Conservation (phyloP, 1,140 invertebrate species). For the Akabosia matsudoensis region DNA sequence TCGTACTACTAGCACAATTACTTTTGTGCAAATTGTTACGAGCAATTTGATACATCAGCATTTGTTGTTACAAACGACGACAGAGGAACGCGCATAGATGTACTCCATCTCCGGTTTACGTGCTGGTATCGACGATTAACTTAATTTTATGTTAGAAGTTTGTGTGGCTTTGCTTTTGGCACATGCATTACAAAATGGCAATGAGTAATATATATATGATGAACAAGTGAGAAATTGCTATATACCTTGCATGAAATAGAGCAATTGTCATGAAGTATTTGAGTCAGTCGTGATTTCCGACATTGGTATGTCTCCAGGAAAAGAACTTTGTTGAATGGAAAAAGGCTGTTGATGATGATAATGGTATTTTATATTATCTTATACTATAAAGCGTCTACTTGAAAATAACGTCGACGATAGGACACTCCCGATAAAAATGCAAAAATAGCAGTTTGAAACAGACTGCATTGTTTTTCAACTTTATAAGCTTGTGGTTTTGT, state of each 20-base stretch:
- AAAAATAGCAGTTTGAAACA: background rate
- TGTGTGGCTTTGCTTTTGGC: too few relatives aligned
- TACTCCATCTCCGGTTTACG: too few relatives aligned
- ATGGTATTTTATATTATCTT: background rate
- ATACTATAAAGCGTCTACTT: background rate
- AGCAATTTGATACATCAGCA: constrained; percentile 18
- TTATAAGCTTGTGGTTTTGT: background rate
- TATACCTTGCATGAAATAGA: too few relatives aligned
- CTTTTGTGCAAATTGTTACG: constrained; percentile 13
- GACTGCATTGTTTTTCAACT: background rate
- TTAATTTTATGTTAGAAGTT: too few relatives aligned
- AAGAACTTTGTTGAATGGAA: background rate
- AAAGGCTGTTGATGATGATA: background rate
- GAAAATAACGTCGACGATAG: background rate
- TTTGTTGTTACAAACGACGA: background rate
- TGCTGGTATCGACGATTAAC: too few relatives aligned
- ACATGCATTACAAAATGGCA: background rate
- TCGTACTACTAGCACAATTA: constrained; percentile 7
- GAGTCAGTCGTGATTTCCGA: background rate
- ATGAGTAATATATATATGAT: background rate
- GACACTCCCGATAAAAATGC: background rate
- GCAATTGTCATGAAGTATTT: background rate
- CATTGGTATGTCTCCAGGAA: background rate
- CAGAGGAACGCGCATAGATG: too few relatives aligned
- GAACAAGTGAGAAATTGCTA: too few relatives aligned